These are phyloP conservation scores for Cnemophilus loriae DNA, from an alignment of 2,113 vertebrate species.

Conservation along the genomic window DNA sequence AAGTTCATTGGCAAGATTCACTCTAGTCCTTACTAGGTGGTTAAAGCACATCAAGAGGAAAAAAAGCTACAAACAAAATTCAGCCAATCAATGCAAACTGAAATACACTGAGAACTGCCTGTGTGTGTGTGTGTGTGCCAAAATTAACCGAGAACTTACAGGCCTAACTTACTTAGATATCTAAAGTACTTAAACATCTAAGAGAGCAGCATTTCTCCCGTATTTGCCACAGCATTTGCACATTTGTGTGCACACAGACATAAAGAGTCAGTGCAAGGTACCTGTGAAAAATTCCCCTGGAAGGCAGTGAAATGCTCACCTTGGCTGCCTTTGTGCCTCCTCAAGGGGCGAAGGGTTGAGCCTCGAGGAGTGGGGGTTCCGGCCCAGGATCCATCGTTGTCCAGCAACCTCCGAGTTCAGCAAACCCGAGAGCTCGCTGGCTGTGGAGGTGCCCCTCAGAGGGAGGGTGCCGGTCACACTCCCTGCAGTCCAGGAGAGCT, in stretches of 20 bases:
- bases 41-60: not conserved
- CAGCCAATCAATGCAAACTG: not conserved
- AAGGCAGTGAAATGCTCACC: not conserved
- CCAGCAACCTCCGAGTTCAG: not conserved
- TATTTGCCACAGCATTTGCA: not conserved
- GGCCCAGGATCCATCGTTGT: not conserved
- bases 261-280: not conserved
- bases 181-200: not conserved
- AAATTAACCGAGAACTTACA: not conserved
- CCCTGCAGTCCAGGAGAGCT: not conserved
- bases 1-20: not conserved
- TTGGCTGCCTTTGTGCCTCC: not conserved
- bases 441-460: not conserved
- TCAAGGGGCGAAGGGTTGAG: not conserved
- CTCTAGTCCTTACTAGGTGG: not conserved
- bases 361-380: not conserved
- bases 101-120: not conserved
- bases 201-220: not conserved
- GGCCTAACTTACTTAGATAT: not conserved
- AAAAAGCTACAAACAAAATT: not conserved
- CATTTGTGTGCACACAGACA: not conserved
- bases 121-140: fast-evolving
- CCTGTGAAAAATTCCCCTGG: not conserved
- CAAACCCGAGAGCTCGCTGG: not conserved
- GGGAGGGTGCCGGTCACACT: not conserved